Evolutionary conservation across 2,113 vertebrate genomes (phyloP), one percentile per base, ranked within the genome.

Genomic region (Onychorhynchus coronatus): DNA sequence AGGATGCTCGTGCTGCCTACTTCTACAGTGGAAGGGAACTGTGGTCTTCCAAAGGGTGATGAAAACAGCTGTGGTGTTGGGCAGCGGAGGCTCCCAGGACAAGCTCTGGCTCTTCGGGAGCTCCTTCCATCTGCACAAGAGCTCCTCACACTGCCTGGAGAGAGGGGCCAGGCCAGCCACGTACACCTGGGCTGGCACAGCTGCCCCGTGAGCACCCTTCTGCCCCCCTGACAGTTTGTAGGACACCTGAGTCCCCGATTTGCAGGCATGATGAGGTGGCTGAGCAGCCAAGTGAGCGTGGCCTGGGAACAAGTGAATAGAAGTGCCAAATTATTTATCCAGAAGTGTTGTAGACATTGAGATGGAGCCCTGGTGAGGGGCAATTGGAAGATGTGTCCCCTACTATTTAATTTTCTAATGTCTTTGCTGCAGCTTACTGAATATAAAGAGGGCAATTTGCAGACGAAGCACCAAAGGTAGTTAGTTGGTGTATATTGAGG

Each of bases 331-430:
- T 83, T 73, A 82, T 85, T 79, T 93, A 86, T 83, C 55, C 63
- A 33, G 59, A 77, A 71, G 74, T 25, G 42, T 7, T 67, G 59
- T 27, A 76, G 93, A 39, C 14, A 2, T 53, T 82, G 61, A 91
- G 67, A 47, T 24, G 63, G 42, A 74, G 72, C 42, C 46, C 71
- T 62, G 35, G 67, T 10, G 30, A 77, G 88, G 71, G 65, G 71
- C 74, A 91, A 20, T 68, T 72, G 53, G 78, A 94, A 95, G 79
- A 79, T 46, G 19, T 85, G 61, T 79, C 85, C 77, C 58, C 39
- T 88, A n/a, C 37, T 91, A 46, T 92, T 95, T 91, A 88, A 70
- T 93, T 94, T 93, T 68, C 30, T 28, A 49, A 61, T 65, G 35
- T 58, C 75, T 91, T 88, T 83, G 35, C 61, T 72, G 21, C 61